Base-by-base conservation (phyloP, 2,888 invertebrate species). In the Bhutanitis thaidina region DNA sequence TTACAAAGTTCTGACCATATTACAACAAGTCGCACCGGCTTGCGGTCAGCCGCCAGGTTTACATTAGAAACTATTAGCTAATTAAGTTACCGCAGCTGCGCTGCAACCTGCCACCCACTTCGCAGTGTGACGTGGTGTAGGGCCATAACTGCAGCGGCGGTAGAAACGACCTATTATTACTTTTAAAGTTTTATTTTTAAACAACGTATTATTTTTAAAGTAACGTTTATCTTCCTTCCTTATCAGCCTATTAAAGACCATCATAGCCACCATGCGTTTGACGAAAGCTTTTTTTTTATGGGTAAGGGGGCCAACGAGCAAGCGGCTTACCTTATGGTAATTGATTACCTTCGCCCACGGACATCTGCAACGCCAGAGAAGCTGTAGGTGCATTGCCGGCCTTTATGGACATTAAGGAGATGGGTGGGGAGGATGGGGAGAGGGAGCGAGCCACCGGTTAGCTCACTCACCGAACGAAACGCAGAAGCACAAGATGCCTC, bases 81-180 rank as follows among this genome's bases (percentile, higher is more conserved):
- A 44, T 44, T 44, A 44, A 10, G 36, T 36, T 35, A 27, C 44
- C 36, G 13, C 27, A 25, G 12, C 16, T 16, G 16, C 32, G 43
- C 16, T 15, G 32, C 43, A 14, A 16, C 30, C 32, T 32, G 32
- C 43, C 10, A 7, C 3, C 10, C 16, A 30, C 32, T 14, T 15
- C 30, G 5, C 9, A 14, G 14, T 15, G 15, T 27, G n/a, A 16
- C 39, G 12, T 27, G 20, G 20, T 10, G 30, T 13, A 14, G 41
- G 30, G 41, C 30, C 30, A 41, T 12, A 30, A 10, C 10, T 10
- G 10, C 30, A 10, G 30, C 30, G 30, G 10, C 3, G 10, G 30
- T 2, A 10, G 10, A 30, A 1, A 1, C 10, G 3, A n/a, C n/a
- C 1, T 30, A 10, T 30, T 1, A 1, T 2, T 10, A 30, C 3